Evolutionary conservation across 2,797 vertebrate species (phyloP).

Genomic region (Kryptolebias ocellatus): DNA sequence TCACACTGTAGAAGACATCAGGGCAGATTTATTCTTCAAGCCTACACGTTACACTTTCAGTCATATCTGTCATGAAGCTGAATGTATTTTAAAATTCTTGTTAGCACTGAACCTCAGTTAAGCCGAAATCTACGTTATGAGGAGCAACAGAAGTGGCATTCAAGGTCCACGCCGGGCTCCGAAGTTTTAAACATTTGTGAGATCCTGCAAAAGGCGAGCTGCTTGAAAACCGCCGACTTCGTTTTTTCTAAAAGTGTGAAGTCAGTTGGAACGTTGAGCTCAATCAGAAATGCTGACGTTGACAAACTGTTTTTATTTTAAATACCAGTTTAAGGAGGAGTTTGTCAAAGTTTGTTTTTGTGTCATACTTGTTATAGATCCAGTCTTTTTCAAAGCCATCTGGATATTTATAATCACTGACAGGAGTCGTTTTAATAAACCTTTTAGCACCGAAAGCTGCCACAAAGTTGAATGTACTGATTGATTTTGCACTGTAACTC

Average conservation of each 20-base stretch:
- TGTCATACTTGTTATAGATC: neutral
- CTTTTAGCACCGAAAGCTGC: constrained; percentile 2
- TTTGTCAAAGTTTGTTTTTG: neutral
- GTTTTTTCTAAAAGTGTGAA: constrained; percentile 12
- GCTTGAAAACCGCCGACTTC: neutral
- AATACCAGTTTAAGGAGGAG: no score
- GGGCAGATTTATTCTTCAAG: no score
- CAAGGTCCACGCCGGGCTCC: no score
- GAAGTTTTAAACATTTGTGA: constrained; percentile 6
- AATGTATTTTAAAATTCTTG: no score
- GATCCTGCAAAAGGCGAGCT: neutral
- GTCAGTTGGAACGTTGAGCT: neutral
- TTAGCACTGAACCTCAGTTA: no score
- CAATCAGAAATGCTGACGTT: neutral
- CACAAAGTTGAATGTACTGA: constrained; percentile 59
- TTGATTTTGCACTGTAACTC: constrained; percentile 57
- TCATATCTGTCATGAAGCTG: no score
- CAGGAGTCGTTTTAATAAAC: constrained; percentile 24
- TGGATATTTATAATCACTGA: constrained; percentile 23
- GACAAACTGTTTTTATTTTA: neutral
- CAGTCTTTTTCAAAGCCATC: constrained; percentile 4
- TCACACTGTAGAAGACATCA: constrained; percentile 2
- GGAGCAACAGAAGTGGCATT: no score
- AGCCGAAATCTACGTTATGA: no score
- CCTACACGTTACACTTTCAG: no score